Evolutionary conservation across 2,888 invertebrate genomes (phyloP).

Genomic region (Lingula anatina): DNA sequence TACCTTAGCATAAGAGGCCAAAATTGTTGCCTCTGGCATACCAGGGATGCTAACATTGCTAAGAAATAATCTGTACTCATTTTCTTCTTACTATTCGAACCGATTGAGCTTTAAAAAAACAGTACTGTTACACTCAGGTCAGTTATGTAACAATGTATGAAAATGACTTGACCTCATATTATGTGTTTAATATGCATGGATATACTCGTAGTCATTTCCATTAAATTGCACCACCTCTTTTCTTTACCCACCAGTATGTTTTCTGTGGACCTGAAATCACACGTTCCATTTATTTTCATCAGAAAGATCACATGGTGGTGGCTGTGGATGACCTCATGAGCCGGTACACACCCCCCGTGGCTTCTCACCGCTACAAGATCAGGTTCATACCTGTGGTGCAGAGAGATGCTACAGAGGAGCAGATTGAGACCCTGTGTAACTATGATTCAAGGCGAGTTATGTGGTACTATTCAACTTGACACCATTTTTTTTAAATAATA

Average conservation of each 20-base stretch:
- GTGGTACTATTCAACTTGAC: neutral
- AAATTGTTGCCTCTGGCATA: too few species aligned
- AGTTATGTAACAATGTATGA: too few species aligned
- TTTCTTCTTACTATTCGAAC: too few species aligned
- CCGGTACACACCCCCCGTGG: slow-evolving; percentile 37
- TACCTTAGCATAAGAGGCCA: neutral
- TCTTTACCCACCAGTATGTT: too few species aligned
- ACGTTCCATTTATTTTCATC: too few species aligned
- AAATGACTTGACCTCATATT: too few species aligned
- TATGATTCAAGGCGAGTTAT: slow-evolving; percentile 17
- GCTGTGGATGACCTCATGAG: slow-evolving; percentile 33
- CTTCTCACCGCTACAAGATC: slow-evolving; percentile 33
- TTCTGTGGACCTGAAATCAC: too few species aligned
- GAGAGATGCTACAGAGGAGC: slow-evolving; percentile 15
- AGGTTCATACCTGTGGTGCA: slow-evolving; percentile 39
- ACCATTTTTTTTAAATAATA: neutral
- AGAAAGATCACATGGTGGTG: slow-evolving; percentile 40
- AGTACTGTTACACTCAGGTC: too few species aligned
- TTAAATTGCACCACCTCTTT: neutral
- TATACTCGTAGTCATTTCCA: neutral
- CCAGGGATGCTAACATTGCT: too few species aligned
- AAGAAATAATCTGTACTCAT: too few species aligned
- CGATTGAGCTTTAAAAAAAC: too few species aligned
- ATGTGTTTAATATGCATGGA: too few species aligned
- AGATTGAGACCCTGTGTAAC: slow-evolving; percentile 12